phyloP scores from a whole-genome alignment of 2,797 vertebrate species.

The Schizothorax lantsangensis region DNA sequence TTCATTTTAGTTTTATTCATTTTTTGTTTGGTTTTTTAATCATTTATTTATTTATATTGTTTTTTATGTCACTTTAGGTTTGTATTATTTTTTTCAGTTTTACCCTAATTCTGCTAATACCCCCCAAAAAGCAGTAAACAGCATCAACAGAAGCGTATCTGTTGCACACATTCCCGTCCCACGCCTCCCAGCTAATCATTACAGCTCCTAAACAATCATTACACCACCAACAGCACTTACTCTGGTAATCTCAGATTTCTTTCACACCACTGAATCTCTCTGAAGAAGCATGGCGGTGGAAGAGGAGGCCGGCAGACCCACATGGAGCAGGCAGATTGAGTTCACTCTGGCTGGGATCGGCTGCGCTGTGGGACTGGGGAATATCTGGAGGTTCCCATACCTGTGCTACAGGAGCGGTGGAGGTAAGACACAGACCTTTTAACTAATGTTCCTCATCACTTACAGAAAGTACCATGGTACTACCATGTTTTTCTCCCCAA shows the following conservation, averaged over 20 bases:
- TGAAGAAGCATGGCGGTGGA: constrained; percentile 61
- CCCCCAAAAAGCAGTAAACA: not conserved
- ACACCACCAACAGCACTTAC: constrained; percentile 59
- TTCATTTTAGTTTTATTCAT: not conserved
- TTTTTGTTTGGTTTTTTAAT: not conserved
- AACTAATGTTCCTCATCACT: not conserved
- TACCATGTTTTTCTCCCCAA: not conserved
- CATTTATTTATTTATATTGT: not conserved
- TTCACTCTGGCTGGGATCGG: constrained; percentile 82
- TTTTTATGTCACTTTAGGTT: not conserved
- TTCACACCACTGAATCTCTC: not conserved
- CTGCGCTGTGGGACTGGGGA: constrained; percentile 79
- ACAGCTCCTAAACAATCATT: constrained; percentile 72
- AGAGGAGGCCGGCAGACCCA: constrained; percentile 67
- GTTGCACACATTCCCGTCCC: not conserved
- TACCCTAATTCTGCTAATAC: not conserved
- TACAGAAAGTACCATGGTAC: not conserved
- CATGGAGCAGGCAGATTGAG: constrained; percentile 81
- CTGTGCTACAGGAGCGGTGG: constrained; percentile 83
- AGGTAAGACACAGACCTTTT: constrained; percentile 70
- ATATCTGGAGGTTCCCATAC: constrained; percentile 83
- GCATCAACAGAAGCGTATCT: not conserved
- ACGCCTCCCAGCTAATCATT: constrained; percentile 77
- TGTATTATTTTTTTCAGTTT: not conserved
- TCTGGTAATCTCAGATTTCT: constrained; percentile 44